Percentiles rank a stretch among this genome's conserved stretches.
phyloP scores from a whole-genome alignment of 2,113 vertebrate genomes.

The Toxotes jaculatrix region DNA sequence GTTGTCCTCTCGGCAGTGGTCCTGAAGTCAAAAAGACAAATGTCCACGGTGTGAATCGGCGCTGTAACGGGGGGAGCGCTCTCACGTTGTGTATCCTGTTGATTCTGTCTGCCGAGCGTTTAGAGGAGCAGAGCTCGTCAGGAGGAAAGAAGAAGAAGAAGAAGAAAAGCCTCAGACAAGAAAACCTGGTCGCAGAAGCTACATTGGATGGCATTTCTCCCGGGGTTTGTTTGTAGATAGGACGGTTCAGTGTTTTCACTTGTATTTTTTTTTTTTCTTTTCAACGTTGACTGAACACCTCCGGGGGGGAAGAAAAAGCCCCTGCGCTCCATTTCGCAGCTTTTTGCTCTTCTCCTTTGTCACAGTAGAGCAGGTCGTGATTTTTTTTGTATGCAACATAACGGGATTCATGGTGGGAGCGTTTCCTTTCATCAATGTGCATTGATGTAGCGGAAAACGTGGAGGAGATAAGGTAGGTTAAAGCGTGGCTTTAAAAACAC shows the following conservation, averaged over 20 bases:
- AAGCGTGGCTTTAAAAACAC: constrained; percentile 16
- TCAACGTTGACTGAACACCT: constrained; percentile 69
- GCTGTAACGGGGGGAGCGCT: constrained; percentile 49
- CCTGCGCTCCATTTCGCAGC: constrained; percentile 67
- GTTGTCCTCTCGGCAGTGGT: constrained; percentile 2
- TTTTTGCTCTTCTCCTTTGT: constrained; percentile 73
- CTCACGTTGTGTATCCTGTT: constrained; percentile 78
- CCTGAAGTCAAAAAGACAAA: constrained; percentile 20
- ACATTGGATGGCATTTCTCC: constrained; percentile 60
- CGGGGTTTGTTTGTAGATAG: constrained; percentile 41
- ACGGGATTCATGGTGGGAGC: constrained; percentile 79
- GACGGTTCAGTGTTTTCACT: constrained; percentile 55
- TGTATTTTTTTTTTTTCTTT: constrained; percentile 53
- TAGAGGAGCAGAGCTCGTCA: constrained; percentile 49
- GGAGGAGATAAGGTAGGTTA: constrained; percentile 86
- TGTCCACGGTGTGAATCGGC: constrained; percentile 49
- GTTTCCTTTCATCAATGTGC: constrained; percentile 83
- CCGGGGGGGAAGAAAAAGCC: neutral
- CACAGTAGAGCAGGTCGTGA: constrained; percentile 73
- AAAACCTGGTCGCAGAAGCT: constrained; percentile 49
- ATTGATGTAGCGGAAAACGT: constrained; percentile 86
- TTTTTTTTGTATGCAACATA: constrained; percentile 69
- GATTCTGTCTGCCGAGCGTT: constrained; percentile 66
- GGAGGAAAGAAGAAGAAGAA: neutral
- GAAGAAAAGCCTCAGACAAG: constrained; percentile 34